Base-by-base conservation (phyloP, 64 coral and sea anemone genomes). In the Stylophora pistillata region DNA sequence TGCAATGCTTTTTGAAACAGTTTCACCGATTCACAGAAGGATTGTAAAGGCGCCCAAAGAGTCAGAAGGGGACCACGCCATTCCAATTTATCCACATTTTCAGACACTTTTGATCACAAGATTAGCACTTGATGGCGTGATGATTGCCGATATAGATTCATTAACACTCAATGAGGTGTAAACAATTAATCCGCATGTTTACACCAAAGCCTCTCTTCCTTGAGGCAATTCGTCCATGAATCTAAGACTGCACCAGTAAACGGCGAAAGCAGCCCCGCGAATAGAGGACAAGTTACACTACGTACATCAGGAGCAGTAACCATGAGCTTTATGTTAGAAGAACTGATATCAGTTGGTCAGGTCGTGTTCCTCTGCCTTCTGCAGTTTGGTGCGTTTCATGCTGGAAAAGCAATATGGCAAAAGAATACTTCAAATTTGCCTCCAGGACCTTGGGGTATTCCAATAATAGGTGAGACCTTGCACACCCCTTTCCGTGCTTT, bases 361-460 rank as follows among this genome's bases (percentile, higher is more conserved):
- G 9, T 84, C 53, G 13, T 69, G 15, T 53, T 84, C 20, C 20
- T 69, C 18, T 84, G 31, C 80, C 15, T 68, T 69, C 61, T 84
- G 61, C 37, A 47, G 37, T 53, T 84, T 33, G 66, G 32, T 65
- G 80, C 69, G 9, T 69, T 84, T 20, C 80, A 69, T 14, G 27
- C 21, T 84, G 62, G 61, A 53, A 84, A 70, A 84, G 80, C 20
- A 32, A 53, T 84, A 34, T 84, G 60, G 80, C 20, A 69, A n/a
- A 60, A 53, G 41, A 68, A 11, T 25, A 16, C 41, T 69, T 89
- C 76, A 53, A 89, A 77, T 12, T 54, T 89, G 11, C 87, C 87
- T 71, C 87, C 87, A 21, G 87, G 87, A 53, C 87, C 87, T 55
- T 89, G 87, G 87, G 87, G 87, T 15, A 21, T 89, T 13, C 87